These are phyloP conservation scores for Ericerus pela DNA, from an alignment of 1,140 invertebrate species.

Conservation along the genomic window DNA sequence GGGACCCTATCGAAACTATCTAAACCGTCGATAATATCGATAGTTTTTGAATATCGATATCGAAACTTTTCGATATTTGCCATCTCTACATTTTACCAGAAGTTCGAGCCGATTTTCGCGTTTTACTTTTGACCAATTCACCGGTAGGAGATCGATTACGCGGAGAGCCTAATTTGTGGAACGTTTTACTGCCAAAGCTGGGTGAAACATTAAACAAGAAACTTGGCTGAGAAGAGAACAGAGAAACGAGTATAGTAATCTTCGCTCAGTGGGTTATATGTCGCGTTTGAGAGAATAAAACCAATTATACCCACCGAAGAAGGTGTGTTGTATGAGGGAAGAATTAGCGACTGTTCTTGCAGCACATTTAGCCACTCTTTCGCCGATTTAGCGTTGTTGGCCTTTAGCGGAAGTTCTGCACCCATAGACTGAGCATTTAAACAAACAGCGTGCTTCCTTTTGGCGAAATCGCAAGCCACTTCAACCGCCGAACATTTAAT, in stretches of 20 bases:
- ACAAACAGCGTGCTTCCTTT: constrained; percentile 71
- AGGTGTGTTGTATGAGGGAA: background rate
- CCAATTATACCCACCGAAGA: too few relatives aligned
- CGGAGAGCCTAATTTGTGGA: constrained; percentile 27
- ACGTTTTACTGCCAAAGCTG: too few relatives aligned
- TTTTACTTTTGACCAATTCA: constrained; percentile 49
- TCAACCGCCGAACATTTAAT: constrained; percentile 49
- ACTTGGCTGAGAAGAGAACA: too few relatives aligned
- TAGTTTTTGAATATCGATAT: too few relatives aligned
- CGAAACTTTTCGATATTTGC: too few relatives aligned
- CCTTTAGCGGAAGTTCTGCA: constrained; percentile 59
- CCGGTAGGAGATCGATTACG: constrained; percentile 46
- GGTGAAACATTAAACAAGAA: too few relatives aligned
- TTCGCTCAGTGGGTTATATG: too few relatives aligned
- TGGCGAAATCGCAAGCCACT: constrained; percentile 74
- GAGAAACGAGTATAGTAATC: too few relatives aligned
- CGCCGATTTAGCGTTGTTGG: constrained; percentile 59
- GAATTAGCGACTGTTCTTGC: constrained; percentile 37
- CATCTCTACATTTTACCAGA: too few relatives aligned
- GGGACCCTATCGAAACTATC: too few relatives aligned
- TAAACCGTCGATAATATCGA: too few relatives aligned
- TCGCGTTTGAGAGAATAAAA: too few relatives aligned
- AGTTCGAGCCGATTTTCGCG: constrained; percentile 38
- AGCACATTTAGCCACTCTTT: constrained; percentile 55
- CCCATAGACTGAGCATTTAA: constrained; percentile 32